Evolutionary conservation across 2,888 invertebrate genomes (phyloP).

Genomic region (Drosophila lutescens): DNA sequence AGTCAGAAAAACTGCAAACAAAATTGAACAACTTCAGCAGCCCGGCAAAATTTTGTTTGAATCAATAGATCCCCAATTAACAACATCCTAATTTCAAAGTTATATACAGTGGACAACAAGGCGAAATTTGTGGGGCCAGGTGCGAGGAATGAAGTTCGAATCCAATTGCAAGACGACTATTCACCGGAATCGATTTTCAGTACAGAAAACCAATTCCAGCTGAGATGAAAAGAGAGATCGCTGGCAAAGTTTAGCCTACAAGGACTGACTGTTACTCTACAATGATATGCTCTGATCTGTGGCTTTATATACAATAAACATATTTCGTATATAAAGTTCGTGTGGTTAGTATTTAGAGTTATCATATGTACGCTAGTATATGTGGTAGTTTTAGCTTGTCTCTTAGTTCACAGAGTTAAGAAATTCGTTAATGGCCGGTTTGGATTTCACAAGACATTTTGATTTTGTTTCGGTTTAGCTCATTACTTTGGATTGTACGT

Average conservation of each 20-base stretch:
- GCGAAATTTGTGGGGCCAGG: slow-evolving; percentile 8
- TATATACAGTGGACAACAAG: slow-evolving; percentile 25
- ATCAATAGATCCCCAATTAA: slow-evolving; percentile 19
- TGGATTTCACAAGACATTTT: slow-evolving; percentile 46
- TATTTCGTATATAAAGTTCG: slow-evolving; percentile 22
- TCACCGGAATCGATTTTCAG: slow-evolving; percentile 11
- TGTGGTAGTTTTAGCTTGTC: slow-evolving; percentile 22
- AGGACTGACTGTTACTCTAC: slow-evolving; percentile 36
- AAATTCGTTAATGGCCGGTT: slow-evolving; percentile 77
- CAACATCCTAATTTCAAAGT: slow-evolving; percentile 22
- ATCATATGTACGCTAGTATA: slow-evolving; percentile 32
- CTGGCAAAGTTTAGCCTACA: slow-evolving; percentile 27
- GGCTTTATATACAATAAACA: slow-evolving; percentile 31
- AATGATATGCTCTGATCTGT: slow-evolving; percentile 45
- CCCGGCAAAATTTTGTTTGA: slow-evolving; percentile 18
- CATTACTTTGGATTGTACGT: slow-evolving; percentile 66
- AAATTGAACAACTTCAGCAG: slow-evolving; percentile 15
- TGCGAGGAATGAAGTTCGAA: slow-evolving; percentile 26
- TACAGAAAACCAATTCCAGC: slow-evolving; percentile 12
- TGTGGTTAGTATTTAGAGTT: slow-evolving; percentile 30
- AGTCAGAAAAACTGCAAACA: slow-evolving; percentile 7
- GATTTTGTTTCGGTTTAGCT: slow-evolving; percentile 22
- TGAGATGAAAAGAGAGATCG: slow-evolving; percentile 18
- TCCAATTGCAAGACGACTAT: slow-evolving; percentile 22
- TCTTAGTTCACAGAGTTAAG: slow-evolving; percentile 39